These are phyloP conservation scores for Aromia moschata DNA, from an alignment of 2,888 invertebrate species.

Conservation along the genomic window DNA sequence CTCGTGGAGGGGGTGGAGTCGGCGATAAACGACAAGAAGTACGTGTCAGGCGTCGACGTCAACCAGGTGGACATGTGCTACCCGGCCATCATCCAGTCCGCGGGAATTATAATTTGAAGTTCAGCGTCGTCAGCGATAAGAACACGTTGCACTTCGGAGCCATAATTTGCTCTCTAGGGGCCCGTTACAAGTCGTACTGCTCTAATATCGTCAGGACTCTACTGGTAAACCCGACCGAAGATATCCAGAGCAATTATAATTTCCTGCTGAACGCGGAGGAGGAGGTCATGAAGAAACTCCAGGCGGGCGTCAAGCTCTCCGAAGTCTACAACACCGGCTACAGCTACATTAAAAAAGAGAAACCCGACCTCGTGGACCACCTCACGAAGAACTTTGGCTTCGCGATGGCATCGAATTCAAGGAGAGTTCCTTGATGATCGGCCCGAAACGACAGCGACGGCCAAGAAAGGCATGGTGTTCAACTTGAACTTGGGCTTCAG, in stretches of 20 bases:
- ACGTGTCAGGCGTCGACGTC: slow-evolving; percentile 89
- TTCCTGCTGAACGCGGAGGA: slow-evolving; percentile 90
- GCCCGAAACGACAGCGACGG: slow-evolving; percentile 81
- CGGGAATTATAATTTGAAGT: slow-evolving; percentile 95
- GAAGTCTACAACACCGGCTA: slow-evolving; percentile 88
- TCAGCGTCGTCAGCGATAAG: slow-evolving; percentile 94
- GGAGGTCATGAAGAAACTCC: slow-evolving; percentile 85
- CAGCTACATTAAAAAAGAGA: slow-evolving; percentile 84
- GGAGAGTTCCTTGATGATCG: slow-evolving; percentile 91
- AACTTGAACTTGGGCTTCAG: slow-evolving; percentile 94
- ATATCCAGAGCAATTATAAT: slow-evolving; percentile 87
- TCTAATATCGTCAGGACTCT: slow-evolving; percentile 97
- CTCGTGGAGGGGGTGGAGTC: slow-evolving; percentile 94
- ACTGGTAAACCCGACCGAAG: slow-evolving; percentile 90
- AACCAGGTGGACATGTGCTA: slow-evolving; percentile 96
- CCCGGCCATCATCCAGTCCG: slow-evolving; percentile 98
- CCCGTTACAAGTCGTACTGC: slow-evolving; percentile 96
- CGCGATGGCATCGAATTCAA: slow-evolving; percentile 97
- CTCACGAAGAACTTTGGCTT: slow-evolving; percentile 97
- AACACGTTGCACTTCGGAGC: slow-evolving; percentile 94
- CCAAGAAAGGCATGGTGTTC: slow-evolving; percentile 95
- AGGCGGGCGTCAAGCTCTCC: slow-evolving; percentile 83
- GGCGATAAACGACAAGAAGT: slow-evolving; percentile 95
- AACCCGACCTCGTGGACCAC: slow-evolving; percentile 85
- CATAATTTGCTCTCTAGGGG: slow-evolving; percentile 94